Evolutionary conservation across 2,888 invertebrate species (phyloP), one percentile per base, ranked within the genome.

Genomic region (Ptilodon capucinus): DNA sequence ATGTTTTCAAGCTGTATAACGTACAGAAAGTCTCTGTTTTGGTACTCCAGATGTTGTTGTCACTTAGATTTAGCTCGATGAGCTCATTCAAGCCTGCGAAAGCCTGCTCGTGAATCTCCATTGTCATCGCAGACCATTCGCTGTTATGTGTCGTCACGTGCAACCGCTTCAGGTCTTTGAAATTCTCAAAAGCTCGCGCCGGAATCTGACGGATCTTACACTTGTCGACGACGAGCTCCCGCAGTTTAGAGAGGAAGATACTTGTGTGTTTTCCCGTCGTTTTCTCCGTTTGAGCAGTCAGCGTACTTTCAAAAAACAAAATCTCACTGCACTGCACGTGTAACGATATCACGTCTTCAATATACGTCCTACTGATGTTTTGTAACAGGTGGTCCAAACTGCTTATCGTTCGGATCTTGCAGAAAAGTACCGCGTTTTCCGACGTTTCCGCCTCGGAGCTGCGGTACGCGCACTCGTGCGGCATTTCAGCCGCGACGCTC

Each of bases 181-280:
- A 92, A 58, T 93, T 92, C 45, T 93, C 88, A 72, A 97, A 93
- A 47, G 94, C 94, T 39, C 93, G 93, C 47, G 93, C 92, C 38
- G 95, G 95, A 62, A 96, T 91, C 76, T 93, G 93, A n/a, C 94
- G 93, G 70, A 95, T 93, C 84, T 95, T 96, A 82, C 96, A 96
- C 78, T 93, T 94, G 68, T 95, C 95, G 60, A 96, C 92, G 87
- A 93, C 67, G 87, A 93, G 76, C 92, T 94, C 91, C 92, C 95
- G 84, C 92, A 96, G 76, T 91, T 94, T 81, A 91, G 94, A 79
- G 53, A 95, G 85, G 54, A 94, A 79, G 52, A 95, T 85, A 55
- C 91, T 91, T 28, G 91, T 87, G 54, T 94, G 85, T 77, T 94
- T 94, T 19, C 81, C 84, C 45, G 87, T 44, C 47, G 77, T 45